Percentiles rank a stretch among this genome's conserved stretches.
phyloP scores from a whole-genome alignment of 2,888 invertebrate genomes.

The Dasysyrphus tricinctus region DNA sequence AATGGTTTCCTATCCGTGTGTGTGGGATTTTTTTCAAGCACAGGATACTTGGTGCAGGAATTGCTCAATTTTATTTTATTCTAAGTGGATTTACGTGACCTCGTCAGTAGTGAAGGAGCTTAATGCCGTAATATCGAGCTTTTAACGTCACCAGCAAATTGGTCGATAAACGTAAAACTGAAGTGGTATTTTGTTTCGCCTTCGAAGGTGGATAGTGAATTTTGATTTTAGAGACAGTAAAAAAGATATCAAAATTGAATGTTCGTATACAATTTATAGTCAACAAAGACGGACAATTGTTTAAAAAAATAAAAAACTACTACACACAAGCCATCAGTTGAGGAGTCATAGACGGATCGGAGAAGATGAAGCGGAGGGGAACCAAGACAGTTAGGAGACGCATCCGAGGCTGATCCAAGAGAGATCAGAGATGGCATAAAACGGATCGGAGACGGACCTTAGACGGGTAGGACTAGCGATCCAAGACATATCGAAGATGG shows the following conservation, averaged over 20 bases:
- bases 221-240: conserved; percentile 8
- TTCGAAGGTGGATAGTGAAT: conserved; percentile 25
- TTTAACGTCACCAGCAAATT: conserved; percentile 61
- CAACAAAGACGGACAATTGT: too few species aligned
- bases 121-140: neutral
- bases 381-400: too few species aligned
- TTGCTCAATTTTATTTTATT: conserved; percentile 71
- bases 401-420: too few species aligned
- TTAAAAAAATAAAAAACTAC: too few species aligned
- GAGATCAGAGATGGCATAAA: too few species aligned
- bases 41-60: conserved; percentile 46
- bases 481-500: too few species aligned
- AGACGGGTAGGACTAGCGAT: too few species aligned
- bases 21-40: conserved; percentile 1
- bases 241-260: neutral
- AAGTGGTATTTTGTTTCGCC: conserved; percentile 42
- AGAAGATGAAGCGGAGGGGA: too few species aligned
- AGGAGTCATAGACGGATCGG: too few species aligned
- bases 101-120: conserved; percentile 37
- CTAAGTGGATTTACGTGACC: conserved; percentile 65
- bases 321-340: too few species aligned
- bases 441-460: too few species aligned
- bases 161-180: conserved; percentile 56
- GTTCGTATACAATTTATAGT: neutral
- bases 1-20: conserved; percentile 46